A percentile compares a stretch with the other conserved stretches of the same genome.
These are phyloP conservation scores for Trachemys scripta DNA, from an alignment of 2,113 vertebrate species.

Conservation along the genomic window DNA sequence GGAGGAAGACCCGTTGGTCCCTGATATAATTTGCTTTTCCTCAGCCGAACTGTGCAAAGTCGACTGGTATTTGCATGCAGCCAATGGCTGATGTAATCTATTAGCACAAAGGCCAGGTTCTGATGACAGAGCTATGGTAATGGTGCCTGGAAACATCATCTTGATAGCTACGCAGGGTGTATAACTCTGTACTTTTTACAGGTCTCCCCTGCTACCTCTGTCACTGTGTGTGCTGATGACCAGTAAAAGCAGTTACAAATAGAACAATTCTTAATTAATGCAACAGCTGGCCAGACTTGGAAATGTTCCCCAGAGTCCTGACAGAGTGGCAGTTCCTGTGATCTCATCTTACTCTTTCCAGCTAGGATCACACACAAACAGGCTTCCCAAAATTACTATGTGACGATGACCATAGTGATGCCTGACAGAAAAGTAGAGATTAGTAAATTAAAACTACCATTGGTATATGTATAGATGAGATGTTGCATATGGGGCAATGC, in stretches of 20 bases:
- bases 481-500: no score
- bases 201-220: not conserved
- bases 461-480: not conserved
- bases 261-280: not conserved
- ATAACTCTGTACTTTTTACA: not conserved
- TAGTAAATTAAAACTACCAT: not conserved
- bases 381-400: not conserved
- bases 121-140: not conserved
- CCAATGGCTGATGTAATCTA: not conserved
- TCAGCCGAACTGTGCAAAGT: not conserved
- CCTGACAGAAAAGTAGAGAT: not conserved
- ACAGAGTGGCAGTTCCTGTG: not conserved
- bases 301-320: not conserved
- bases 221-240: not conserved
- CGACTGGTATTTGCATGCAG: not conserved
- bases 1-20: not conserved
- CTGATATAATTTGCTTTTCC: not conserved
- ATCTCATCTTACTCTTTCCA: not conserved
- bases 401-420: not conserved
- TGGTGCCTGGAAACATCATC: not conserved
- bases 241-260: not conserved
- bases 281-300: not conserved
- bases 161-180: not conserved
- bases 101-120: fast-evolving
- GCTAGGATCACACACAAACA: not conserved